Percentiles rank a stretch among this genome's conserved stretches.
These are phyloP conservation scores for Stichodactyla mertensii DNA, from an alignment of 64 coral and sea anemone genomes.

Conservation along the genomic window DNA sequence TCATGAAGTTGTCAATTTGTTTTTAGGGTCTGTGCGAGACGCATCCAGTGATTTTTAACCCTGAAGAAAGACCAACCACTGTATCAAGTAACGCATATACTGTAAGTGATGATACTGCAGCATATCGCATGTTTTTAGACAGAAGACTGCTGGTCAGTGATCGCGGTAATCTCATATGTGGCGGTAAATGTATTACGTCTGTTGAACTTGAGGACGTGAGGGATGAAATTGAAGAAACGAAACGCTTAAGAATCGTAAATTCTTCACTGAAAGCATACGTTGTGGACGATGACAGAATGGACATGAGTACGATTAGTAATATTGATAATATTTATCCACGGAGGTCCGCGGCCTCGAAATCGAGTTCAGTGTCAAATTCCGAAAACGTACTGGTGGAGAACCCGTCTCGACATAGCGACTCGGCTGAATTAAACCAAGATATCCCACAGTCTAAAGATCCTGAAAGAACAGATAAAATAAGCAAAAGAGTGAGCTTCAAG, in stretches of 20 bases:
- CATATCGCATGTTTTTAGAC: conserved; percentile 40
- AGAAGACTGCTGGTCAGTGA: conserved; percentile 29
- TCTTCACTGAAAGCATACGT: neutral
- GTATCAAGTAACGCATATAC: neutral
- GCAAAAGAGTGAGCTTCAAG: conserved; percentile 48
- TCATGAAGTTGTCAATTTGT: neutral
- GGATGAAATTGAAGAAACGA: neutral
- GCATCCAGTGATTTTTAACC: conserved; percentile 48
- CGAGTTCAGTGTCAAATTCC: neutral
- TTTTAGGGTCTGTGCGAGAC: conserved; percentile 37
- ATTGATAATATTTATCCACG: conserved; percentile 4
- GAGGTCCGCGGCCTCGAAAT: neutral
- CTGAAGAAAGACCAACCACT: neutral
- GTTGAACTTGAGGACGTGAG: conserved; percentile 44
- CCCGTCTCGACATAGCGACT: neutral
- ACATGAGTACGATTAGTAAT: neutral
- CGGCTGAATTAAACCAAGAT: neutral
- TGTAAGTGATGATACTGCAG: neutral
- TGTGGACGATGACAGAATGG: conserved; percentile 9
- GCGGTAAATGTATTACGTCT: conserved; percentile 31
- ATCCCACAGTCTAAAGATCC: neutral
- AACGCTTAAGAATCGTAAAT: neutral
- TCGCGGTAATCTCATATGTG: conserved; percentile 35
- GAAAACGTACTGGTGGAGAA: neutral
- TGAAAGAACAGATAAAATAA: conserved; percentile 8